Base-by-base conservation (phyloP, 2,113 vertebrate species). In the Lipophrys pholis region DNA sequence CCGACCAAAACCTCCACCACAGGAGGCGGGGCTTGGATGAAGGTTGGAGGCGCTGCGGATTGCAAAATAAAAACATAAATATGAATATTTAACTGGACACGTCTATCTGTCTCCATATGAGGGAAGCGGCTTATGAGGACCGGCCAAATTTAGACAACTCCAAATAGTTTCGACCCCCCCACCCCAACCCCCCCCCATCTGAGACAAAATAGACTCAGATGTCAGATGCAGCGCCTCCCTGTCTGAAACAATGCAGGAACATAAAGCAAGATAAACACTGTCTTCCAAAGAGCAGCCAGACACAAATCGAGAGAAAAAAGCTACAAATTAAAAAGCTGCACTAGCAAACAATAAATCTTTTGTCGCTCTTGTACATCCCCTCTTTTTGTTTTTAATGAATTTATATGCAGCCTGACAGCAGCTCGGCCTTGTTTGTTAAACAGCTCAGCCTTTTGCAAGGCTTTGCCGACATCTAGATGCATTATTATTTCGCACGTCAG, bases 1-100 rank as follows among this genome's bases (percentile, higher is more conserved):
- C 75, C 93, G 40, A 95, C 92, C 58, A 91, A 81, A 41, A 93
- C 93, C 82, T 99, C 96, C 6, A 96, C 43, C 0, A 89, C 88
- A 0, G 92, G 82, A 0, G 96, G 95, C 0, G 96, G 95, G 0
- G 92, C 93, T 90, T 95, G 86, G 2, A 82, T 92, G 81, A 99
- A 96, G 6, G 87, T 85, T 15, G 97, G 97, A 0, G 96, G 94
- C 0, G 96, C 97, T 99, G 82, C 0, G 12, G 36, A 50, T 38
- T 0, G 11, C 17, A 60, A 58, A 51, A 50, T 1, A 49, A 16
- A 58, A 6, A 5, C 9, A 1, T 67, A 42, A 30, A 30, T 30
- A 30, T 30, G 21, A 30, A 30, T 30, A 30, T 63, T 43, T 35
- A 46, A 65, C 1, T 30, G 10, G 5, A 49, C 6, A 1, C 0